Percentiles rank a stretch among this genome's conserved stretches.
Conservation (phyloP, 1,140 invertebrate genomes). For the Psix sp. region DNA sequence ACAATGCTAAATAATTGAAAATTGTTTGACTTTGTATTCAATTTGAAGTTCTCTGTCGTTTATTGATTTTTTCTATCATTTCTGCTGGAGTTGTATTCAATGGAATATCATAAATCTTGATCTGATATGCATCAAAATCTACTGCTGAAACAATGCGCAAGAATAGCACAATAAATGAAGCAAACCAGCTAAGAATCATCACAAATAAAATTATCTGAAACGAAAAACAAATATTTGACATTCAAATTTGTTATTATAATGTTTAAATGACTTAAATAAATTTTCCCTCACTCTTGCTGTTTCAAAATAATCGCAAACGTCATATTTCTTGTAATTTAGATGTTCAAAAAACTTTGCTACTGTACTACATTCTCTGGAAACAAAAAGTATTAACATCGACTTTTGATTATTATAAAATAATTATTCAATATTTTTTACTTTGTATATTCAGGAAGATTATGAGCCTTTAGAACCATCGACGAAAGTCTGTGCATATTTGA, state of each 20-base stretch:
- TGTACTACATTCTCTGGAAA: conserved; percentile 14
- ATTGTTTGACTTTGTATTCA: too few relatives aligned
- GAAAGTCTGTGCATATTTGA: background rate
- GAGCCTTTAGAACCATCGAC: background rate
- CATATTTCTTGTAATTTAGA: background rate
- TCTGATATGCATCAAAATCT: background rate
- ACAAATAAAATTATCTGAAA: background rate
- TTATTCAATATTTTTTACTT: conserved; percentile 19
- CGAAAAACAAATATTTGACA: background rate
- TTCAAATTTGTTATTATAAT: too few relatives aligned
- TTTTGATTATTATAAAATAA: conserved; percentile 28
- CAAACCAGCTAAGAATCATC: background rate
- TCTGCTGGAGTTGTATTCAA: background rate
- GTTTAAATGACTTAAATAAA: too few relatives aligned
- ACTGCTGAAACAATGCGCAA: background rate
- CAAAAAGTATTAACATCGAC: background rate
- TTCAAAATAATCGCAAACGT: background rate
- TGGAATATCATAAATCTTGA: background rate
- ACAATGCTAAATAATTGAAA: too few relatives aligned
- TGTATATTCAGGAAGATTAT: background rate
- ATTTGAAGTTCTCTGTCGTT: background rate
- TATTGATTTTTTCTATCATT: too few relatives aligned
- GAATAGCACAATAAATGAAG: background rate
- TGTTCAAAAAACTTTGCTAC: conserved; percentile 5
- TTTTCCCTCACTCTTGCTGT: background rate